These are phyloP conservation scores for Epizoanthus stellaris DNA, from an alignment of 92 coral and sea anemone species.

Conservation along the genomic window DNA sequence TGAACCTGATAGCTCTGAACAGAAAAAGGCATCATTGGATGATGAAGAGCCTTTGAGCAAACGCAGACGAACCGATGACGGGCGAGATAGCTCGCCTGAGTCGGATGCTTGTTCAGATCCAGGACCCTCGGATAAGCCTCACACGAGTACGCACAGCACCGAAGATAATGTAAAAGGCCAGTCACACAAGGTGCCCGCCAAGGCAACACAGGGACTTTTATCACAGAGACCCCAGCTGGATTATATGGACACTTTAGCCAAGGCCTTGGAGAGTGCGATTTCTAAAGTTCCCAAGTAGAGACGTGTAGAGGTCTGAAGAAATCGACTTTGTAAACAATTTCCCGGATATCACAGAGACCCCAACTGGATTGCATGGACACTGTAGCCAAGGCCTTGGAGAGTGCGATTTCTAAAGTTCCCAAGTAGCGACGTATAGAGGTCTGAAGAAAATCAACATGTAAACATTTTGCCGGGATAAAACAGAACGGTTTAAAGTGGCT, in stretches of 20 bases:
- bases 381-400: slow-evolving; percentile 30
- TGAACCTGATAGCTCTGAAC: slow-evolving; percentile 9
- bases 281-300: slow-evolving; percentile 8
- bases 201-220: slow-evolving; percentile 8
- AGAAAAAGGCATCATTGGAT: slow-evolving; percentile 17
- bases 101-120: slow-evolving; percentile 28
- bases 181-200: slow-evolving; percentile 23
- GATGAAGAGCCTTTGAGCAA: slow-evolving; percentile 34
- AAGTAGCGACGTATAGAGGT: not conserved
- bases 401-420: slow-evolving; percentile 34
- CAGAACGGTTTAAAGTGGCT: too few relatives aligned
- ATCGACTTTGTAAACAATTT: too few relatives aligned
- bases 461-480: too few relatives aligned
- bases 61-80: slow-evolving; percentile 33
- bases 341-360: not conserved
- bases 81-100: not conserved
- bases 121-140: slow-evolving; percentile 33
- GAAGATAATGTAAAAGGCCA: slow-evolving; percentile 11
- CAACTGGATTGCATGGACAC: slow-evolving; percentile 23
- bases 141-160: not conserved
- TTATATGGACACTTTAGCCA: slow-evolving; percentile 36
- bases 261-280: slow-evolving; percentile 40
- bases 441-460: too few relatives aligned
- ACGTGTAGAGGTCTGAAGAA: too few relatives aligned
- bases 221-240: slow-evolving; percentile 29